Base-by-base conservation (phyloP, 2,113 vertebrate genomes). In the Spea bombifrons region DNA sequence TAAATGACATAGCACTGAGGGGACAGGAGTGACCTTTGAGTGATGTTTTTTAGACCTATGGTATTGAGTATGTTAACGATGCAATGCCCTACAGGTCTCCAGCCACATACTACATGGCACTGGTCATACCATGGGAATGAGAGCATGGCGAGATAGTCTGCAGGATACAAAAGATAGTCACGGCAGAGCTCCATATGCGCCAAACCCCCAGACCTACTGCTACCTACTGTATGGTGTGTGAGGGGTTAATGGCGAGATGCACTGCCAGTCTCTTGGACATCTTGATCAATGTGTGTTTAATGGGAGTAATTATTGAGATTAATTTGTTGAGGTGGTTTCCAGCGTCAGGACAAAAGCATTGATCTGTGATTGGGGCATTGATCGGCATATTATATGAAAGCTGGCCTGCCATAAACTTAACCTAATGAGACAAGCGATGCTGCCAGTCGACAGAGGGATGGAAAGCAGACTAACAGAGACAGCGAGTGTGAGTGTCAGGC, bases 331-430 rank as follows among this genome's bases (percentile, higher is more conserved):
- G 49, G 63, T 66, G 78, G 59, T 67, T 74, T 66, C 16, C 49
- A 74, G 71, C 78, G 73, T 47, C 16, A 16, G 64, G 55, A 65
- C 63, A 16, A 6, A 73, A 63, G 43, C 71, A 80, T 73, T 68
- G 71, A 80, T 74, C 71, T 67, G 77, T 59, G 70, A 80, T 80
- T 80, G 78, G 78, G 52, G 71, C 70, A 67, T 80, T 15, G 78
- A 80, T 73, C 71, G 50, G 52, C 16, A 59, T 74, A 65, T 80
- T 80, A 80, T 61, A 80, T 63, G 52, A 67, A 65, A 73, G 61
- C 78, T 67, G 52, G 45, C 46, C 64, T 74, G 71, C 74, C 49
- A 80, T 80, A 80, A 80, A 80, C 71, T 67, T 44, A 68, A 50
- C 48, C 52, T 80, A 80, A 74, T 68, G 71, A 80, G 71, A 74